Conservation (phyloP, 2,888 invertebrate species). For the Cryptocephalus primarius region DNA sequence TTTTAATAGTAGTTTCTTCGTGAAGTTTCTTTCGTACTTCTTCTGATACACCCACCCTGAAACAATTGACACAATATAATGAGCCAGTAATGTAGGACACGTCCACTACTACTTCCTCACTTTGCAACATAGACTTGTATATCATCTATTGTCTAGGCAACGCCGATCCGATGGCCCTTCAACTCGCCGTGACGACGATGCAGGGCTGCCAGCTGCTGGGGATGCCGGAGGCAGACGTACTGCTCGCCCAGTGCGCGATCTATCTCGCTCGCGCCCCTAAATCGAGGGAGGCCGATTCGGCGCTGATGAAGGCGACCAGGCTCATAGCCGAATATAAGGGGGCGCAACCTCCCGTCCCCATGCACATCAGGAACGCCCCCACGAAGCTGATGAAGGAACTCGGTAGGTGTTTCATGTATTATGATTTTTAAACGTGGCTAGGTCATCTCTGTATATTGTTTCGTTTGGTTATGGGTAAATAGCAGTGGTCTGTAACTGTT, state of each 20-base stretch:
- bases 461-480: too few relatives aligned
- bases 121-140: too few relatives aligned
- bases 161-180: constrained; percentile 53
- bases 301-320: constrained; percentile 45
- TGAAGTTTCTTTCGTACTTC: too few relatives aligned
- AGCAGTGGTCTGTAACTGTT: too few relatives aligned
- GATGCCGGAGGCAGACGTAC: constrained; percentile 70
- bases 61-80: too few relatives aligned
- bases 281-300: constrained; percentile 48
- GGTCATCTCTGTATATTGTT: too few relatives aligned
- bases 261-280: constrained; percentile 65
- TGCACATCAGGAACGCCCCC: constrained; percentile 72
- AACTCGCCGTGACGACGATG: constrained; percentile 61
- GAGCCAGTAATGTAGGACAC: too few relatives aligned
- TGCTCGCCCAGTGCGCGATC: constrained; percentile 66
- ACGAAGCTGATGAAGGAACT: constrained; percentile 66
- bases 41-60: too few relatives aligned
- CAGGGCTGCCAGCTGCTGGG: constrained; percentile 72
- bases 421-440: too few relatives aligned
- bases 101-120: too few relatives aligned
- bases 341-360: constrained; percentile 60
- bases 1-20: too few relatives aligned
- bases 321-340: constrained; percentile 52
- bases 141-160: constrained; percentile 44
- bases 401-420: constrained; percentile 37